Evolutionary conservation across 1,140 invertebrate species (phyloP), one percentile per base, ranked within the genome.

Genomic region (Drosophila tropicalis): DNA sequence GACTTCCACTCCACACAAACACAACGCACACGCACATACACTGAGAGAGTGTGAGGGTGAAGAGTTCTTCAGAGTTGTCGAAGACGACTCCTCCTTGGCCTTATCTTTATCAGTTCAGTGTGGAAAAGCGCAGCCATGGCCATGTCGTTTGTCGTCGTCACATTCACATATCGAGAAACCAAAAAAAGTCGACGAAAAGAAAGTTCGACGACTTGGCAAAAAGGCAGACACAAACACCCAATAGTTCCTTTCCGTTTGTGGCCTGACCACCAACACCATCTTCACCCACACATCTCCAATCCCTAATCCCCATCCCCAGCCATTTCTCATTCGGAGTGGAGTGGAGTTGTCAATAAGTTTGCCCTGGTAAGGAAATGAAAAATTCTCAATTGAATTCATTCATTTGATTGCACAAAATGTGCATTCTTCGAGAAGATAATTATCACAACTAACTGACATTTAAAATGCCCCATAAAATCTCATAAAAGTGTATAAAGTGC

Each of bases 371-470:
- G 40, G 58, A 79, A 79, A 71, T 70, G 70, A 72, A 60, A 87
- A 75, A 81, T 81, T 74, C 68, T 84, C 84, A 87, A 87, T 89
- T 87, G 84, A 87, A 81, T 89, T 84, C 73, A 79, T 83, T 74
- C 62, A 67, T 83, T 75, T 78, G 74, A 79, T 71, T 81, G 62
- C 64, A 60, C 66, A 66, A 32, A 47, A 63, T 47, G 7, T 47
- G 39, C 22, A 66, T 17, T 47, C 60, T 44, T 40, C 41, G 41
- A 17, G 44, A n/a, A 74, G 72, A 87, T 89, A 87, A 87, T 86
- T 86, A 86, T 86, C 72, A 78, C 72, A 78, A 75, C 67, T 66
- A 80, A 81, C 70, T 80, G 70, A 67, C 79, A 61, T 79, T 85
- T 72, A 79, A 86, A 86, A 82, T 86, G 66, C 69, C 67, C 68